Evolutionary conservation across 92 coral and sea anemone genomes (phyloP), one percentile per base, ranked within the genome.

Genomic region (Muricea muricata): DNA sequence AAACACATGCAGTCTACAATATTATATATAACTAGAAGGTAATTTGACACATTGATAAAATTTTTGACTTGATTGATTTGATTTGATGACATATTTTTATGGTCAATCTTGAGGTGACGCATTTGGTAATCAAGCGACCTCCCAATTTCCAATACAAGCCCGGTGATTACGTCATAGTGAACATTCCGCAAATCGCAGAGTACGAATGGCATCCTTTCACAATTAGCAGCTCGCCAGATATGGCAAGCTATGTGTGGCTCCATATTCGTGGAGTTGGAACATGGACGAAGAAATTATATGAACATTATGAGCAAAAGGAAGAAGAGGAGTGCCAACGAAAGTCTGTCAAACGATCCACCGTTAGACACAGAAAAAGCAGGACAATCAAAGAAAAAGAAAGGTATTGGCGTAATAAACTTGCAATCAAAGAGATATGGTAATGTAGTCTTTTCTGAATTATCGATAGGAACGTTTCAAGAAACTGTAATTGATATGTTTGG

Each of bases 141-240:
- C 83, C 83, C 23, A 82, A 91, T 70, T 93, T 93, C 83, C 57
- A 91, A 10, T 93, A 93, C 89, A 93, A 93, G 54, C 87, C 97
- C 2, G 94, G 97, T 4, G 94, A 91, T 28, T 93, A 93, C 79
- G 92, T 91, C 34, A 89, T 93, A 24, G 84, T 93, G 6, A 91
- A 94, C 60, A 89, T 93, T 11, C 97, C 94, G 3, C 91, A 87
- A 17, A 93, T 91, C 48, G 88, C 97, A 12, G 45, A 81, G 34
- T 93, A 91, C 54, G 94, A 93, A 54, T 93, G 97, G 97, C 97
- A 91, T 69, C 97, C 93, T 0, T 93, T 93, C 70, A 91, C 94
- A 32, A 83, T 93, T 65, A 91, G 94, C 46, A 91, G 94, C 47
- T 93, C 97, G 18, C 97, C 97, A 29, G 93, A 93, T 73, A 29